phyloP scores from a whole-genome alignment of 2,888 invertebrate genomes.

The Hydraecia micacea region DNA sequence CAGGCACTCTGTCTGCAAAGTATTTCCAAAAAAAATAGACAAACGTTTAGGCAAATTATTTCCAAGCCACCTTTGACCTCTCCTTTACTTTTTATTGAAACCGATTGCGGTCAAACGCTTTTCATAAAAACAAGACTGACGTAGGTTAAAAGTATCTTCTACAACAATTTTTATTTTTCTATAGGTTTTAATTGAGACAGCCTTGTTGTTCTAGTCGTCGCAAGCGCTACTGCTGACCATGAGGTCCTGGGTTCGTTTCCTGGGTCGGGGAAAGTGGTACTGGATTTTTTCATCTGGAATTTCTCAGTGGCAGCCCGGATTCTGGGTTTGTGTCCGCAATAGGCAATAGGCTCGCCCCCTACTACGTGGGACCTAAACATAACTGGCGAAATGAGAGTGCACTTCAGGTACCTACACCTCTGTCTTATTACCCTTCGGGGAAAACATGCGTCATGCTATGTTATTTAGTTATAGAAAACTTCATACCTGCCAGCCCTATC shows the following conservation, averaged over 20 bases:
- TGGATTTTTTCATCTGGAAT: neutral
- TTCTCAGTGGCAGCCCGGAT: neutral
- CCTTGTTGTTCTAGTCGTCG: neutral
- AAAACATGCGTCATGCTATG: no score
- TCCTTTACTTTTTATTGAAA: constrained; percentile 21
- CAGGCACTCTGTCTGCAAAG: neutral
- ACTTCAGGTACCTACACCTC: neutral
- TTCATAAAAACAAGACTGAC: constrained; percentile 32
- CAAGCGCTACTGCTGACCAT: neutral
- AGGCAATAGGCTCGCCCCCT: neutral
- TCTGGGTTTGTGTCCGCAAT: neutral
- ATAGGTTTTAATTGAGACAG: neutral
- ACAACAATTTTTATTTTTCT: constrained; percentile 4
- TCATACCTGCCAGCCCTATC: constrained; percentile 57
- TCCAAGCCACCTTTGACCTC: constrained; percentile 39
- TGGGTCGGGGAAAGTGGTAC: neutral
- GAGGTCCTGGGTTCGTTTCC: neutral
- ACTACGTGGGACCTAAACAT: neutral
- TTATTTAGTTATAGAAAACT: neutral
- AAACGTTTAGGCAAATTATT: constrained; percentile 18
- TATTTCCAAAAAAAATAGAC: constrained; percentile 17
- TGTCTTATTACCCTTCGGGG: neutral
- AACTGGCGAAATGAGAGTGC: neutral
- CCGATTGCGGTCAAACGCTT: constrained; percentile 6
- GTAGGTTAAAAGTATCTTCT: constrained; percentile 9